These are phyloP conservation scores for Leptinotarsa rubiginosa DNA, from an alignment of 2,888 invertebrate species.

Conservation along the genomic window DNA sequence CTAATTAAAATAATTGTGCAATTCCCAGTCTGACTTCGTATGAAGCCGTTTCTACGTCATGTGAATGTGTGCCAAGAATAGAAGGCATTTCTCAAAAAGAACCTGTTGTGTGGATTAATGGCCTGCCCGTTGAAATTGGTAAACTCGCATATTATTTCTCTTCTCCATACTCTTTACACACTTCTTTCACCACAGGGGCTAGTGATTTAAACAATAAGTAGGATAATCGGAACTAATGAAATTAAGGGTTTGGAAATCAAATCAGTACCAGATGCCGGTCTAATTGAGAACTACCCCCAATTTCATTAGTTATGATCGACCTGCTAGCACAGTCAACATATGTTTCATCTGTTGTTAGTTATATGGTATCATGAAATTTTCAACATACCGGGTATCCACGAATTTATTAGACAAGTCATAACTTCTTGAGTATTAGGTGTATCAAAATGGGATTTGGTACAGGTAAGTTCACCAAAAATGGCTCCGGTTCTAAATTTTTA, in stretches of 20 bases:
- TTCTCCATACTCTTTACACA: constrained; percentile 12
- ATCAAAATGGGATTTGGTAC: too few relatives aligned
- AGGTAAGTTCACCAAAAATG: too few relatives aligned
- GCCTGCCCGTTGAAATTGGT: constrained; percentile 35
- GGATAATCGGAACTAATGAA: background rate
- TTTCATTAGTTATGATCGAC: background rate
- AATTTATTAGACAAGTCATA: too few relatives aligned
- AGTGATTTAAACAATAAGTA: constrained; percentile 5
- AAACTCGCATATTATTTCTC: constrained; percentile 23
- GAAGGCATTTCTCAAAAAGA: constrained; percentile 28
- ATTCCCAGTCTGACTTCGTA: constrained; percentile 8
- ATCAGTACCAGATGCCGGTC: background rate
- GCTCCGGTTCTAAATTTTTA: too few relatives aligned
- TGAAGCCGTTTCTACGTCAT: constrained; percentile 2
- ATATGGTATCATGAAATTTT: too few relatives aligned
- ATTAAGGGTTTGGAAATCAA: background rate
- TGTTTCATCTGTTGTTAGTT: too few relatives aligned
- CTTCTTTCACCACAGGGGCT: constrained; percentile 11
- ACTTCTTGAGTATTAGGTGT: too few relatives aligned
- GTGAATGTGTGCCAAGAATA: constrained; percentile 35
- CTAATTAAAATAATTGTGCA: constrained; percentile 12
- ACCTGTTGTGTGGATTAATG: constrained; percentile 50
- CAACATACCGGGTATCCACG: too few relatives aligned
- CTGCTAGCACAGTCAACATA: too few relatives aligned
- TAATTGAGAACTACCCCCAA: background rate